Conservation (phyloP, 2,888 invertebrate species). For the Globia sparganii region DNA sequence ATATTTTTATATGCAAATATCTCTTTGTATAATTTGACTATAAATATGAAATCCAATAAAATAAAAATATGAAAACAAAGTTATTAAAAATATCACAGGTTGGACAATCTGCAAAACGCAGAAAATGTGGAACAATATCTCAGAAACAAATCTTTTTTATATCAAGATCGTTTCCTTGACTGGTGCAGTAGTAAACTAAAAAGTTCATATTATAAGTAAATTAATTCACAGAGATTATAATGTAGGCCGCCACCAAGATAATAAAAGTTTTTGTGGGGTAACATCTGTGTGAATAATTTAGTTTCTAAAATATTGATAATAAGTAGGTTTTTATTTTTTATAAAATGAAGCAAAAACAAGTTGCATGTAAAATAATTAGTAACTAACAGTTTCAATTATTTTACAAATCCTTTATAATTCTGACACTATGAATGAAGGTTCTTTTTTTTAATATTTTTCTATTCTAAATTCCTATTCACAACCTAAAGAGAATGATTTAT, state of each 20-base stretch:
- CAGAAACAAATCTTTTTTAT: constrained; percentile 48
- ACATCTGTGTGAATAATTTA: constrained; percentile 60
- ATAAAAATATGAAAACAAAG: constrained; percentile 66
- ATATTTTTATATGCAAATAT: constrained; percentile 65
- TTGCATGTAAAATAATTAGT: constrained; percentile 18
- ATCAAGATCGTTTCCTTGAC: constrained; percentile 51
- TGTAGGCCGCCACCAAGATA: not conserved
- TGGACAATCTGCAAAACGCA: constrained; percentile 58
- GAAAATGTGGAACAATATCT: constrained; percentile 51
- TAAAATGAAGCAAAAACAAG: constrained; percentile 69
- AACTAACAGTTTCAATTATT: constrained; percentile 25
- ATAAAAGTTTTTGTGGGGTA: not conserved
- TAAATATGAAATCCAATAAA: constrained; percentile 59
- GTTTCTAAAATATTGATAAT: constrained; percentile 50
- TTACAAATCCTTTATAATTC: constrained; percentile 32
- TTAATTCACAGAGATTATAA: constrained; percentile 53
- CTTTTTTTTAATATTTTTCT: constrained; percentile 10
- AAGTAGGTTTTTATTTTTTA: constrained; percentile 39
- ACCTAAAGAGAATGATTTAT: constrained; percentile 28
- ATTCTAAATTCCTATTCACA: constrained; percentile 36
- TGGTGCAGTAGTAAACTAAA: constrained; percentile 61
- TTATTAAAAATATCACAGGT: constrained; percentile 65
- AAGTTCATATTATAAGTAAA: constrained; percentile 49
- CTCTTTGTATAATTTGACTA: constrained; percentile 64
- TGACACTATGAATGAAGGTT: constrained; percentile 9